Conservation (phyloP, 2,113 vertebrate genomes). For the Athene cunicularia region DNA sequence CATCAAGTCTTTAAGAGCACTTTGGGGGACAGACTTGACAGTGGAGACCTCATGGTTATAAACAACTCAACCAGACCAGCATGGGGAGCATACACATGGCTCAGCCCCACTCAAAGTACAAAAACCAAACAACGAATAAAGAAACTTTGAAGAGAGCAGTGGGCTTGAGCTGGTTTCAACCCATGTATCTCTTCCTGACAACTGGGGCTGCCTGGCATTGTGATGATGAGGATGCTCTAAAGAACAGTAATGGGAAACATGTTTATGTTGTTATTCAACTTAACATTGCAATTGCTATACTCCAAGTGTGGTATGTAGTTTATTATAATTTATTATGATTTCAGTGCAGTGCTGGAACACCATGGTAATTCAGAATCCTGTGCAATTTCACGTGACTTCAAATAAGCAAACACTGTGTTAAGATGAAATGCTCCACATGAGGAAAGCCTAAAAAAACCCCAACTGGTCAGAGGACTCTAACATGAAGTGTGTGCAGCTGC, state of each 20-base stretch:
- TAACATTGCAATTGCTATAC: background rate
- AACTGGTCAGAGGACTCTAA: background rate
- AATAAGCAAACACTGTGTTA: background rate
- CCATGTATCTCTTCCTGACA: background rate
- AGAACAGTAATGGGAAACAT: background rate
- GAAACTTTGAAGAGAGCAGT: background rate
- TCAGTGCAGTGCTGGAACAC: background rate
- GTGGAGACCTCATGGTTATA: background rate
- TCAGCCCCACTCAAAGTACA: background rate
- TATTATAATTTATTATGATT: background rate
- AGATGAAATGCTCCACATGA: background rate
- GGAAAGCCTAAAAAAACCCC: background rate
- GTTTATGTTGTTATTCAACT: background rate
- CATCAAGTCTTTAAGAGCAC: background rate
- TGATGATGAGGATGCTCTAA: background rate
- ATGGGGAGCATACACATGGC: accelerated
- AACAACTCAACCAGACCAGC: background rate
- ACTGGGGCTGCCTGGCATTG: background rate
- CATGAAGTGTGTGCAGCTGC: background rate
- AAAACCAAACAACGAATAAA: background rate
- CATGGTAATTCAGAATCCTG: background rate
- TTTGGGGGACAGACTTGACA: background rate
- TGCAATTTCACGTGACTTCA: background rate
- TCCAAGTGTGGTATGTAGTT: background rate
- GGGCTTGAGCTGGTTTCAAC: background rate